Evolutionary conservation across 2,888 invertebrate species (phyloP).

Genomic region (Druceiella hillmani): DNA sequence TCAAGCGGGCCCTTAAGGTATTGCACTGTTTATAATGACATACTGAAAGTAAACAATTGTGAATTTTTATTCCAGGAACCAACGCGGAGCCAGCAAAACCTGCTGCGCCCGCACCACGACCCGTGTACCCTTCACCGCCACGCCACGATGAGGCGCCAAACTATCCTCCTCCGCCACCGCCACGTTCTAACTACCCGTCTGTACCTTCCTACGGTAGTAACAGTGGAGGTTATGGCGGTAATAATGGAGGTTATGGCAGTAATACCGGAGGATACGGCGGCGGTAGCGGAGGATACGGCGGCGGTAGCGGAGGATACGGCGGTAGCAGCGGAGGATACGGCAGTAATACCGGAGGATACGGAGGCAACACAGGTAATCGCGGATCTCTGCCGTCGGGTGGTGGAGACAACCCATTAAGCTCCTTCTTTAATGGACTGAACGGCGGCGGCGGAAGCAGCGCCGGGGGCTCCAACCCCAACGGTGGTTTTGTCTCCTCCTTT

Average conservation of each 20-base stretch:
- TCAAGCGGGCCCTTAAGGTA: too few relatives aligned
- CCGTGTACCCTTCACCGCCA: constrained; percentile 32
- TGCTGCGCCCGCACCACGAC: constrained; percentile 28
- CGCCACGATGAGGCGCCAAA: constrained; percentile 38
- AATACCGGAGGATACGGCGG: constrained; percentile 25
- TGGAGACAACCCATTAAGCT: constrained; percentile 33
- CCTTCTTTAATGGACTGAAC: constrained; percentile 24
- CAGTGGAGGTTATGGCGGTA: constrained; percentile 20
- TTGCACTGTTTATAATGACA: too few relatives aligned
- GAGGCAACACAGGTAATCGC: constrained; percentile 31
- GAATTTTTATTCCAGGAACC: constrained; percentile 34
- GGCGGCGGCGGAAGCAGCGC: constrained; percentile 22
- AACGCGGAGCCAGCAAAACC: constrained; percentile 38
- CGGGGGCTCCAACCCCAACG: constrained; percentile 12
- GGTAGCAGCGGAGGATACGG: constrained; percentile 27
- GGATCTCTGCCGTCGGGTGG: too few relatives aligned
- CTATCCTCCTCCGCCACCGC: constrained; percentile 44
- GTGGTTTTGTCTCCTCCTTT: constrained; percentile 34
- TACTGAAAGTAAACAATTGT: too few relatives aligned
- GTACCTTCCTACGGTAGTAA: constrained; percentile 31
- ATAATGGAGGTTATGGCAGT: constrained; percentile 19
- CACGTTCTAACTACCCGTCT: constrained; percentile 20
- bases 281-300: constrained; percentile 17
- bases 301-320: constrained; percentile 28
- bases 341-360: constrained; percentile 26